Evolutionary conservation across 92 coral and sea anemone species (phyloP).

Genomic region (Parazoanthus darwini): DNA sequence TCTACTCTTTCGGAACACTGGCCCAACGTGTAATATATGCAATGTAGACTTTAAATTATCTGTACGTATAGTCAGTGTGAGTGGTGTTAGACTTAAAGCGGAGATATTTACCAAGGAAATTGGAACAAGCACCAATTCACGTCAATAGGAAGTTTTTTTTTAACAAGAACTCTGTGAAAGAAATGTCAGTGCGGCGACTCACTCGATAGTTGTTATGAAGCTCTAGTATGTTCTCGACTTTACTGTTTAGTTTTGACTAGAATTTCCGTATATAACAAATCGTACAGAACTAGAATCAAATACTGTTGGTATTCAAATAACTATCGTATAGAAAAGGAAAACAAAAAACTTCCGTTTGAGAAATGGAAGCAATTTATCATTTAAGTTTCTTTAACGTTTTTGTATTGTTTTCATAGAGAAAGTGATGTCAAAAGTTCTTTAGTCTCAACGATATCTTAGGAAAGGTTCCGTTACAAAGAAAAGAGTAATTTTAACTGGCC

Average conservation of each 20-base stretch:
- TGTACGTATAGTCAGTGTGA: too few relatives aligned
- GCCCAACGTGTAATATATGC: too few relatives aligned
- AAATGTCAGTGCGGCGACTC: too few relatives aligned
- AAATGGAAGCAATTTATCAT: not conserved
- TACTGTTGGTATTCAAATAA: too few relatives aligned
- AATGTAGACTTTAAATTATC: too few relatives aligned
- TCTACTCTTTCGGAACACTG: too few relatives aligned
- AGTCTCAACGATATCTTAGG: not conserved
- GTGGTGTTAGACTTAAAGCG: not conserved
- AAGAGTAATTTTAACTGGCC: not conserved
- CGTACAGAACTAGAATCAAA: too few relatives aligned
- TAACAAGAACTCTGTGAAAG: too few relatives aligned
- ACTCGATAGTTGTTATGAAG: too few relatives aligned
- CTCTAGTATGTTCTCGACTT: too few relatives aligned
- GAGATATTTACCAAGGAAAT: not conserved
- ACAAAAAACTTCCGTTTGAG: not conserved
- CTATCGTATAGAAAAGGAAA: not conserved
- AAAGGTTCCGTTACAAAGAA: not conserved
- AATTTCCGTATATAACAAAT: too few relatives aligned
- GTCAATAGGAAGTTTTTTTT: not conserved
- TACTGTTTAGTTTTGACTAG: too few relatives aligned
- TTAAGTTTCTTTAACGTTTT: not conserved
- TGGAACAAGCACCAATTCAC: not conserved
- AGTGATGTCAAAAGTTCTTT: not conserved
- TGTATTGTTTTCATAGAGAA: not conserved